Conservation (phyloP, 2,797 vertebrate species). For the Acanthornis magna region DNA sequence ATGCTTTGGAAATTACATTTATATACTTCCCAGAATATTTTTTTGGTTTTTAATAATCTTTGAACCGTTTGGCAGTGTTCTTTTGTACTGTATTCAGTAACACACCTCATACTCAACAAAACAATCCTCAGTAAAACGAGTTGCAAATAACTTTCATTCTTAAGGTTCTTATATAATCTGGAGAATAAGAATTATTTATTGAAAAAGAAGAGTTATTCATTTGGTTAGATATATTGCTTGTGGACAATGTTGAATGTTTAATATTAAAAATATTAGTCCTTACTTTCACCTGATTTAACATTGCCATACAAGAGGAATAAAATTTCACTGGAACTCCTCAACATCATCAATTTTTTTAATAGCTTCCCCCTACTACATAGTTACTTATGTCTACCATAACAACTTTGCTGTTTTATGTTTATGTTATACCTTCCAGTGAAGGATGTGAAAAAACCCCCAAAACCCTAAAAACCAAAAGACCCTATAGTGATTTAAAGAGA, state of each 20-base stretch:
- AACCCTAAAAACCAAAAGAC: background rate
- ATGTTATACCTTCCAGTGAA: background rate
- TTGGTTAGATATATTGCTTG: background rate
- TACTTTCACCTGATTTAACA: background rate
- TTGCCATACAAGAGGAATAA: background rate
- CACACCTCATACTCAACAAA: background rate
- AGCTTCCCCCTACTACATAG: background rate
- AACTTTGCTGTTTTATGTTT: background rate
- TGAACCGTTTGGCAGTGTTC: background rate
- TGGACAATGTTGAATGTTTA: background rate
- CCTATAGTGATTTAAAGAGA: background rate
- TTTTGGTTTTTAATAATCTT: background rate
- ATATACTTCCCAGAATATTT: background rate
- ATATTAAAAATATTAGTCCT: background rate
- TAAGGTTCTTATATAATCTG: background rate
- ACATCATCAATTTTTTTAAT: background rate
- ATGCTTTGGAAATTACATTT: background rate
- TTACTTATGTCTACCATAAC: background rate
- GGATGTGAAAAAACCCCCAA: background rate
- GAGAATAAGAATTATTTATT: background rate
- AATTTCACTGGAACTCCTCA: background rate
- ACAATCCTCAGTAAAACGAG: background rate
- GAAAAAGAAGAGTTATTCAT: background rate
- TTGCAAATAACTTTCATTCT: background rate
- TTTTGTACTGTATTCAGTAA: accelerated